Percentiles rank a stretch among this genome's conserved stretches.
Conservation (phyloP, 2,797 vertebrate species). For the Molothrus ater region DNA sequence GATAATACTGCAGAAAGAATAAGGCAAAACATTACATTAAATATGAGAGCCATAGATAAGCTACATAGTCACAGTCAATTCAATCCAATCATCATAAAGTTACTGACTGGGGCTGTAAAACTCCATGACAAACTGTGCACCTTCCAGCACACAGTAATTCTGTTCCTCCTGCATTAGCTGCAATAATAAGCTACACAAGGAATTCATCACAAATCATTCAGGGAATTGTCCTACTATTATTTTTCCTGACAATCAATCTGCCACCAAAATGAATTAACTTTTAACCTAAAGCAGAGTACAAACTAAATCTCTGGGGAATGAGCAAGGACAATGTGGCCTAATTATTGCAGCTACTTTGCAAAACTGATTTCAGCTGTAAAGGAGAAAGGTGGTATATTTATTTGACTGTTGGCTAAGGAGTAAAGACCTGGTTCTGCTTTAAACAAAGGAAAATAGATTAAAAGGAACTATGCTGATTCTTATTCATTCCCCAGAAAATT, state of each 20-base stretch:
- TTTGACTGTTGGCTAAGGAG: not conserved
- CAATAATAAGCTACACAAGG: conserved; percentile 29
- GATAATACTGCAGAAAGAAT: not conserved
- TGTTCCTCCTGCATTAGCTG: conserved; percentile 9
- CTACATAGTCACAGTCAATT: not conserved
- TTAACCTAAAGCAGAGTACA: conserved; percentile 45
- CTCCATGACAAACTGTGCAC: not conserved
- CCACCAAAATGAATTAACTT: conserved; percentile 70
- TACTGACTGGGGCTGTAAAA: not conserved
- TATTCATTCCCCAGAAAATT: not conserved
- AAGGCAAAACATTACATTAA: conserved; percentile 12
- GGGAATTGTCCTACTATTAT: conserved; percentile 62
- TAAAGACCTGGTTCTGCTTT: not conserved
- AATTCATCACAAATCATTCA: conserved; percentile 43
- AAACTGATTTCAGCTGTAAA: conserved; percentile 28
- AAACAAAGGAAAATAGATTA: not conserved
- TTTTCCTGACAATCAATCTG: conserved; percentile 62
- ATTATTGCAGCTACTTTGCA: conserved; percentile 53
- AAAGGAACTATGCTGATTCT: not conserved
- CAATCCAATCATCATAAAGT: conserved; percentile 3
- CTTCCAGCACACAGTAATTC: not conserved
- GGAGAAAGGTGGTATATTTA: not conserved
- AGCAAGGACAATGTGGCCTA: conserved; percentile 59
- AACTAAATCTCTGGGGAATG: conserved; percentile 32
- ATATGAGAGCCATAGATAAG: not conserved